phyloP scores from a whole-genome alignment of 1,140 invertebrate genomes.

The Penaeus chinensis region DNA sequence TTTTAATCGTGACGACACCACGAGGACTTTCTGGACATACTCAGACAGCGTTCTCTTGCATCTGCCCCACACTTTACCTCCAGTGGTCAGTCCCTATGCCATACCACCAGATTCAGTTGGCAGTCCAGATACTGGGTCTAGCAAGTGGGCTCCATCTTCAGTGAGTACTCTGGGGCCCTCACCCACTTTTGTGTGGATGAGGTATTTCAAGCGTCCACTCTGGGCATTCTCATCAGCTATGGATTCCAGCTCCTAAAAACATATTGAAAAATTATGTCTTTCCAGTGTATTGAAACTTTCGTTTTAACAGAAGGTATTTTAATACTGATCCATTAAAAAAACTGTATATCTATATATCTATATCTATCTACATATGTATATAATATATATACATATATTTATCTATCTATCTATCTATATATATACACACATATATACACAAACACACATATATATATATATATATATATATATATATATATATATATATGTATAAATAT shows the following conservation, averaged over 20 bases:
- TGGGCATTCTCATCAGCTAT: neutral
- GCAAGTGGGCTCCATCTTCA: neutral
- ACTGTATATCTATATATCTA: too few species aligned
- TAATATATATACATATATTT: too few species aligned
- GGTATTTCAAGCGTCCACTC: constrained; percentile 1
- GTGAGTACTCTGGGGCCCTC: neutral
- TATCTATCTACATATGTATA: too few species aligned
- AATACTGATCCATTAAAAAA: too few species aligned
- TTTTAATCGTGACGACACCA: constrained; percentile 5
- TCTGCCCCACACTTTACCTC: neutral
- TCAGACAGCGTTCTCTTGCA: neutral
- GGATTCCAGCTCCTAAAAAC: neutral
- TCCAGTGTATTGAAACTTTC: neutral
- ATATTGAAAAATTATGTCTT: neutral
- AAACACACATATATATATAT: too few species aligned
- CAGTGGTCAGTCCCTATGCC: neutral
- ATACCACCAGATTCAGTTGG: neutral
- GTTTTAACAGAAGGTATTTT: too few species aligned
- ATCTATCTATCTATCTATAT: too few species aligned
- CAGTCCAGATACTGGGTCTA: neutral
- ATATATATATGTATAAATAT: too few species aligned
- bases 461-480: too few species aligned
- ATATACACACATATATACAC: too few species aligned
- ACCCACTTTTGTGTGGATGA: constrained; percentile 3
- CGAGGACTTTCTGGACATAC: neutral